Conservation (phyloP, 2,113 vertebrate species). For the Acinonyx jubatus region DNA sequence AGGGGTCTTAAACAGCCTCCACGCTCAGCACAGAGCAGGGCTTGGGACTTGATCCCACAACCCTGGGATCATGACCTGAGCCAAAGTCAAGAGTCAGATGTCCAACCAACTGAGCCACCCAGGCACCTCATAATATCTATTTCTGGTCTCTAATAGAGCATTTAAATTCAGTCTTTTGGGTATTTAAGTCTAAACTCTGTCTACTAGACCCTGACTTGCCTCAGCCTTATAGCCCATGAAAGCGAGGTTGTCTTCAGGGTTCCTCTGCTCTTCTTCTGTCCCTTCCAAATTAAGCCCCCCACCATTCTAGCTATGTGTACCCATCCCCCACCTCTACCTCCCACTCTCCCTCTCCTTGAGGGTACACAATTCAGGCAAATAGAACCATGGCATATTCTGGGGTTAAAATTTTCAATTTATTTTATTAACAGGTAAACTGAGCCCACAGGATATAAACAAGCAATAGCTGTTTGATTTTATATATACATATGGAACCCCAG, state of each 20-base stretch:
- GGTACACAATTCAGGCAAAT: neutral
- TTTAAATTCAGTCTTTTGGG: neutral
- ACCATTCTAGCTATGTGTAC: neutral
- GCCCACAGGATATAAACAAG: neutral
- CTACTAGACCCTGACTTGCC: neutral
- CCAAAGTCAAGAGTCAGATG: too few relatives aligned
- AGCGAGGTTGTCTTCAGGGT: neutral
- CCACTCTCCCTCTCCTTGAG: neutral
- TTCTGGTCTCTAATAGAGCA: neutral
- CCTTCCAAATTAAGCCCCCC: neutral
- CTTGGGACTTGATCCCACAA: too few relatives aligned
- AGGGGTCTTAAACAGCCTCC: too few relatives aligned
- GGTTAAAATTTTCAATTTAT: neutral
- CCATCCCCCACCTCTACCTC: neutral
- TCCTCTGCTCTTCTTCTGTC: neutral
- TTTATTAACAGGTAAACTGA: constrained; percentile 5
- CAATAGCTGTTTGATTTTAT: neutral
- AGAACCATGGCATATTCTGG: neutral
- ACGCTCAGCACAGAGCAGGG: too few relatives aligned
- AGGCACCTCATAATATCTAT: neutral
- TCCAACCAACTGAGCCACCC: too few relatives aligned
- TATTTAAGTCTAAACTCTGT: neutral
- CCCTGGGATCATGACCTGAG: too few relatives aligned
- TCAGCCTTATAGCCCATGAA: neutral
- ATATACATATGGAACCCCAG: constrained; percentile 67